Base-by-base conservation (phyloP, 1,140 invertebrate genomes). In the Ericerus pela region DNA sequence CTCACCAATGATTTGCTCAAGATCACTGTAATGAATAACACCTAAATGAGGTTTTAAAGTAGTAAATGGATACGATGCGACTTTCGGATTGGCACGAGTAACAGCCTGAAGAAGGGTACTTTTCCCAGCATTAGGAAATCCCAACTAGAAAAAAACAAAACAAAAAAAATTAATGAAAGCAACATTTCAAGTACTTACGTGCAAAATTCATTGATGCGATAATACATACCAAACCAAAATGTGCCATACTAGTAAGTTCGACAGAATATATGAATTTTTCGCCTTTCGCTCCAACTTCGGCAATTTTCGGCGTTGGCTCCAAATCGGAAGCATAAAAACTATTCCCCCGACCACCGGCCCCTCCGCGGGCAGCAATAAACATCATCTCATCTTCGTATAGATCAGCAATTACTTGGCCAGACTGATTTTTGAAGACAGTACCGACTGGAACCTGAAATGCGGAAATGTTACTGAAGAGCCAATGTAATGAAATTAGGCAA, bases 41-140 rank as follows among this genome's bases (percentile, higher is more conserved):
- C 95, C 95, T 27, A 99, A 73, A 66, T 96, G 79, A 0, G 96
- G 95, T 60, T 81, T 81, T 0, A 96, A 69, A 0, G 96, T 99
- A 14, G 96, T 99, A 66, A 99, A 97, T 1, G 96, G 88, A 73
- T 98, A 97, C 0, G 88, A 73, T 1, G 95, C 95, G 5, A 99
- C 84, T 70, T 94, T 93, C 0, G 96, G 94, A 55, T 84, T 77
- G 0, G 96, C 95, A 58, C 94, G 71, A 0, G 90, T 86, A 52
- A 99, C 78, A 0, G 92, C 86, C 62, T 88, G 76, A 0, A 99
- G 73, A 29, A 99, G 70, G 0, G 94, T 92, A 62, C 91, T 96
- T 73, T 98, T 98, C 1, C 95, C 95, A 52, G 90, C 93, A 76
- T 99, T 96, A 28, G 96, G 94, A 70, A 94, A 84, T 1, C 94